Conservation (phyloP, 1,140 invertebrate species). For the Caenorhabditis remanei region DNA sequence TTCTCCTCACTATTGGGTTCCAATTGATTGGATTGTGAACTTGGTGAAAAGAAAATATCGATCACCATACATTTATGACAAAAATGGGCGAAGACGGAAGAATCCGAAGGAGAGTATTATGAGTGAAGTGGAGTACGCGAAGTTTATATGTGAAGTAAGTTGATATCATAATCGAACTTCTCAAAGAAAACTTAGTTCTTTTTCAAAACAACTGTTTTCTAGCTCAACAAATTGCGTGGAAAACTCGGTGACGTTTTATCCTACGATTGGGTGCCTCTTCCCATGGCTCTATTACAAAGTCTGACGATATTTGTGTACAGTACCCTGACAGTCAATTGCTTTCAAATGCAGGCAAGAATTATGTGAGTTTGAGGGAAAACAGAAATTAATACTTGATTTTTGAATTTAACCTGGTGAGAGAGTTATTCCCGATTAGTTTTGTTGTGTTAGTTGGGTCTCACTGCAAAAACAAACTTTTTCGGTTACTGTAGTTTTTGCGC, state of each 20-base stretch:
- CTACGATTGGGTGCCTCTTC: constrained; percentile 26
- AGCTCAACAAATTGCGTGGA: constrained; percentile 12
- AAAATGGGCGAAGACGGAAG: background rate
- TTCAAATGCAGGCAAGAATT: constrained; percentile 30
- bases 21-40: constrained; percentile 33
- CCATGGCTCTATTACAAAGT: background rate
- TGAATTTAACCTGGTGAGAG: too few relatives aligned
- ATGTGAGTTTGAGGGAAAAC: background rate
- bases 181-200: background rate
- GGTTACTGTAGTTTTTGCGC: too few relatives aligned
- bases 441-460: too few relatives aligned
- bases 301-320: background rate
- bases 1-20: constrained; percentile 11
- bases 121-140: constrained; percentile 5
- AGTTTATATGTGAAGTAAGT: background rate
- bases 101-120: constrained; percentile 2
- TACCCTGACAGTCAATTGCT: background rate
- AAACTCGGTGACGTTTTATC: background rate
- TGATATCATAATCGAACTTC: too few relatives aligned
- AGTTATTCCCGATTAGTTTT: too few relatives aligned
- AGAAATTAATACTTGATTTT: too few relatives aligned
- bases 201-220: background rate
- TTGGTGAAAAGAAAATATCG: background rate
- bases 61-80: background rate
- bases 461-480: too few relatives aligned